A percentile compares a stretch with the other conserved stretches of the same genome.
Conservation (phyloP, 1,140 invertebrate genomes). For the Phymastichus coffea region DNA sequence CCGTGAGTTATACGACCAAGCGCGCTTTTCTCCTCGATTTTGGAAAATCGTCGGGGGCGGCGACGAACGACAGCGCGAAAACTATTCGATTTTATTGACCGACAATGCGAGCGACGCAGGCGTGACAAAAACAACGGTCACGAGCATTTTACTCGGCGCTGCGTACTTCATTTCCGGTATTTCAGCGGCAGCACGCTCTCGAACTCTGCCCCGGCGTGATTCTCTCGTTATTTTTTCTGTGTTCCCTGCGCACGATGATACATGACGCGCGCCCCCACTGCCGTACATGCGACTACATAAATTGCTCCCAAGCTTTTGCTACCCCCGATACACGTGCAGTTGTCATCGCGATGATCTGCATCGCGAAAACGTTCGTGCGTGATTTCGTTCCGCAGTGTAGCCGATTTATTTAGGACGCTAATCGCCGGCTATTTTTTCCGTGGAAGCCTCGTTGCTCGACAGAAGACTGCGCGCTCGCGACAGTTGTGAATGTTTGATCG, state of each 20-base stretch:
- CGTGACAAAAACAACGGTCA: neutral
- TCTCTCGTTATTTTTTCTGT: constrained; percentile 13
- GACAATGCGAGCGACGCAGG: constrained; percentile 3
- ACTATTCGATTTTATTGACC: constrained; percentile 18
- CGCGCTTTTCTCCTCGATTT: neutral
- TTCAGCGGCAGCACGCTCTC: neutral
- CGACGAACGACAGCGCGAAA: neutral
- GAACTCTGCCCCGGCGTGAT: too few species aligned
- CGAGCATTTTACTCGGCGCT: neutral
- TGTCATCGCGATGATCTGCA: neutral
- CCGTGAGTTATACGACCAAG: neutral
- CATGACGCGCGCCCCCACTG: neutral
- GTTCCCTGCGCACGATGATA: constrained; percentile 1
- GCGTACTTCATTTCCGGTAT: constrained; percentile 1
- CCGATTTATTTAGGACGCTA: too few species aligned
- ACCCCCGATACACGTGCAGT: neutral
- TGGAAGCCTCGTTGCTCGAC: too few species aligned
- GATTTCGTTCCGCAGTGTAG: too few species aligned
- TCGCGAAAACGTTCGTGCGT: too few species aligned
- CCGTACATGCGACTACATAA: neutral
- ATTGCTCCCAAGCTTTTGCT: neutral
- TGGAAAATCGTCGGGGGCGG: neutral
- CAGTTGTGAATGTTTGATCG: too few species aligned
- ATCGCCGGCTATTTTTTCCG: too few species aligned
- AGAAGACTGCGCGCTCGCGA: too few species aligned